phyloP scores from a whole-genome alignment of 2,113 vertebrate genomes.

The Ardeotis arabs region DNA sequence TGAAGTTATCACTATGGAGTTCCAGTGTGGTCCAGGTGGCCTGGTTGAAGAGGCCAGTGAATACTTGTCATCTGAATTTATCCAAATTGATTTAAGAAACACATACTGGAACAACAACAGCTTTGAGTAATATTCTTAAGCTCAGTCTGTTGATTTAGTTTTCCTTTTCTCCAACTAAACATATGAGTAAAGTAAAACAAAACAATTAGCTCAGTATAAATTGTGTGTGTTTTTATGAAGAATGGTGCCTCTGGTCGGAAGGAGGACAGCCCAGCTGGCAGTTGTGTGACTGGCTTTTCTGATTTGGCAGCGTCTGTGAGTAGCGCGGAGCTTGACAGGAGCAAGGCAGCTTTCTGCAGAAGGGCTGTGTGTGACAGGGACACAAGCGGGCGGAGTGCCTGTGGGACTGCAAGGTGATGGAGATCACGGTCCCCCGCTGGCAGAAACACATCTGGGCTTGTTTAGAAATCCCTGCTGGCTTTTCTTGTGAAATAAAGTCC shows the following conservation, averaged over 20 bases:
- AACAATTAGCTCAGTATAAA: neutral
- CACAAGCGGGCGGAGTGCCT: neutral
- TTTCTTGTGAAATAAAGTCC: conserved; percentile 25
- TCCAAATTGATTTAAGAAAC: neutral
- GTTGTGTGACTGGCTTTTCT: neutral
- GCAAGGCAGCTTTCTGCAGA: neutral
- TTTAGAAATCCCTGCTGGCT: conserved; percentile 14
- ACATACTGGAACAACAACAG: neutral
- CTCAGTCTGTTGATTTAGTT: neutral
- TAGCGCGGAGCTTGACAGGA: neutral
- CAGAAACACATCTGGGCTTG: conserved; percentile 30
- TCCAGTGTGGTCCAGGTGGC: neutral
- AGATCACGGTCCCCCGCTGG: neutral
- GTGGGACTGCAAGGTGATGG: neutral
- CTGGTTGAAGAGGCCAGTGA: neutral
- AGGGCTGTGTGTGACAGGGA: neutral
- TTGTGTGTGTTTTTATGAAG: neutral
- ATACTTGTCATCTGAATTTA: neutral
- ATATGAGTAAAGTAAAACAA: neutral
- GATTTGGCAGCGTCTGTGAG: neutral
- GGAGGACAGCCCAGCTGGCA: neutral
- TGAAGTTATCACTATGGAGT: neutral
- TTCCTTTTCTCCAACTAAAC: neutral
- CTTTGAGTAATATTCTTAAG: neutral
- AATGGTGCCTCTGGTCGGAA: neutral